A percentile compares a stretch with the other conserved stretches of the same genome.
These are phyloP conservation scores for Neelides sp. DNA, from an alignment of 1,140 invertebrate species.

Conservation along the genomic window DNA sequence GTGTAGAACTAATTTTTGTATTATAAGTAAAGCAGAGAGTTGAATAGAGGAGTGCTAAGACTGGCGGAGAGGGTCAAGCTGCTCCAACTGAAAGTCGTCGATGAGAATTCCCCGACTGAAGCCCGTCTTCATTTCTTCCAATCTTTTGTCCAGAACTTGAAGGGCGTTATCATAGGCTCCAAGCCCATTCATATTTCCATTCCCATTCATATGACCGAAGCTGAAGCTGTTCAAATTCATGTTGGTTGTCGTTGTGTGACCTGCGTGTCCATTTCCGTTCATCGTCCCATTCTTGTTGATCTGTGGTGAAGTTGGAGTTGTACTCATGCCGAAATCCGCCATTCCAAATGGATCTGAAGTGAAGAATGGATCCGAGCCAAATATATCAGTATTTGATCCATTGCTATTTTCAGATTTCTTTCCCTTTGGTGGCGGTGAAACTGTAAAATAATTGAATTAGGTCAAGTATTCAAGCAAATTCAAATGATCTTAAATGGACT, in stretches of 20 bases:
- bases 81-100: conserved; percentile 74
- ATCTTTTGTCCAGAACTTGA: conserved; percentile 60
- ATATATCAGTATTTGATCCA: conserved; percentile 36
- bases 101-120: conserved; percentile 67
- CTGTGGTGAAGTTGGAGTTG: background rate
- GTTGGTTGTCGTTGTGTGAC: background rate
- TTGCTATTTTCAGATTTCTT: conserved; percentile 11
- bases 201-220: background rate
- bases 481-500: no score
- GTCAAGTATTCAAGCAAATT: no score
- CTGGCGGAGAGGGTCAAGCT: conserved; percentile 54
- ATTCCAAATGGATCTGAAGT: conserved; percentile 59
- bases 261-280: background rate
- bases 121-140: conserved; percentile 73
- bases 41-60: background rate
- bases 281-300: no score
- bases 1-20: no score
- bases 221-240: background rate
- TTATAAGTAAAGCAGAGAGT: background rate
- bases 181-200: conserved; percentile 29
- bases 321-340: conserved; percentile 46
- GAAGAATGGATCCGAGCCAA: conserved; percentile 46
- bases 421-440: conserved; percentile 65
- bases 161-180: conserved; percentile 55
- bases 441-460: no score